These are phyloP conservation scores for Alexandromys fortis DNA, from an alignment of 2,113 vertebrate species.

Conservation along the genomic window DNA sequence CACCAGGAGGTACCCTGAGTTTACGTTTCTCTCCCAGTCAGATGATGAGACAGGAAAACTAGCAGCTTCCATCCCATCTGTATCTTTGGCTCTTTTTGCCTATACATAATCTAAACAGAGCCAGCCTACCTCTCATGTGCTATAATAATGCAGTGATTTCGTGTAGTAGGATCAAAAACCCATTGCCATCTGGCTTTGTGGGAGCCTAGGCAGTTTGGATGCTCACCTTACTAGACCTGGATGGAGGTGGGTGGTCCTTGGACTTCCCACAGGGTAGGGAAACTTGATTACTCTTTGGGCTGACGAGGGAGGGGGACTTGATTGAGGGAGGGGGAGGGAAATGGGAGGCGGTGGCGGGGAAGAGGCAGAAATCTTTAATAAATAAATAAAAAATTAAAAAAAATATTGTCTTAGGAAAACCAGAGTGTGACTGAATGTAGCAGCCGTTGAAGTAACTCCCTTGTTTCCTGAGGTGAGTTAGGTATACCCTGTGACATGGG, in stretches of 20 bases:
- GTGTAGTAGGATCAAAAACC: neutral
- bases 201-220: no score
- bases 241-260: no score
- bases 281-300: no score
- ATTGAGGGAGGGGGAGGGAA: no score
- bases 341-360: no score
- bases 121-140: neutral
- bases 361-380: no score
- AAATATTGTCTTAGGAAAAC: neutral
- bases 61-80: constrained; percentile 25
- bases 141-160: neutral
- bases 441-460: neutral
- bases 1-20: neutral
- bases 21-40: constrained; percentile 65
- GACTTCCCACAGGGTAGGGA: no score
- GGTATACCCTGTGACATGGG: neutral
- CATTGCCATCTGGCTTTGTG: no score
- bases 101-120: neutral
- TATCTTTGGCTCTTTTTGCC: constrained; percentile 9
- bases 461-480: neutral
- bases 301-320: no score
- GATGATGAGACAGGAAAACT: neutral
- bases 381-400: no score
- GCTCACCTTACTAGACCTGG: no score
- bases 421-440: neutral